Evolutionary conservation across 2,797 vertebrate species (phyloP).

Genomic region (Poecilia wingei): DNA sequence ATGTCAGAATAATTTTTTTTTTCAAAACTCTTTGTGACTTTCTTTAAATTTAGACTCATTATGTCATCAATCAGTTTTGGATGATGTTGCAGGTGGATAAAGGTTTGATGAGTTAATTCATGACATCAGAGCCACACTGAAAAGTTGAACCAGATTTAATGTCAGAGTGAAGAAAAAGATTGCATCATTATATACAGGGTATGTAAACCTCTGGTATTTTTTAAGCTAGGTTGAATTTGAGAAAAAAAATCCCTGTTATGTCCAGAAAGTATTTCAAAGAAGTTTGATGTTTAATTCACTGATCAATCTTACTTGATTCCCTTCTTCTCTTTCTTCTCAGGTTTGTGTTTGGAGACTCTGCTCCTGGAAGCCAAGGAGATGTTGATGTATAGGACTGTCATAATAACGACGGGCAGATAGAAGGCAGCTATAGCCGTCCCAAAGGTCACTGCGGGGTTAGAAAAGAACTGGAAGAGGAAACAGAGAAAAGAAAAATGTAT

Average conservation of each 20-base stretch:
- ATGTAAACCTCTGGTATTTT: neutral
- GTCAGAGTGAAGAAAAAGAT: neutral
- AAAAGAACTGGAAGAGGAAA: conserved; percentile 86
- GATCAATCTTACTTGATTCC: conserved; percentile 76
- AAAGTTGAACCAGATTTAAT: neutral
- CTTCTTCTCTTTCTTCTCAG: conserved; percentile 88
- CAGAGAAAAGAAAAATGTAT: neutral
- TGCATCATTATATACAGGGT: neutral
- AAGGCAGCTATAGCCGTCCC: conserved; percentile 98
- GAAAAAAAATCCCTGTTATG: neutral
- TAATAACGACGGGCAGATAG: conserved; percentile 97
- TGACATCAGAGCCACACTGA: neutral
- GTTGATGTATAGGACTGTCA: conserved; percentile 97
- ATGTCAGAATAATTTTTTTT: neutral
- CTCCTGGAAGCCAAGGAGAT: conserved; percentile 97
- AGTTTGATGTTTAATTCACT: neutral
- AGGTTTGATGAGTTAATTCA: neutral
- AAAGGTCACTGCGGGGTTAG: conserved; percentile 94
- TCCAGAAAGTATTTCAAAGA: neutral
- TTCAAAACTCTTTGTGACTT: neutral
- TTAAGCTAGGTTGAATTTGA: neutral
- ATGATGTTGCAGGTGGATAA: neutral
- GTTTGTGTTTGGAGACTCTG: conserved; percentile 88
- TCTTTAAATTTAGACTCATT: neutral
- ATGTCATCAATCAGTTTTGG: neutral